These are phyloP conservation scores for Pteria penguin DNA, from an alignment of 2,888 invertebrate species.

Conservation along the genomic window DNA sequence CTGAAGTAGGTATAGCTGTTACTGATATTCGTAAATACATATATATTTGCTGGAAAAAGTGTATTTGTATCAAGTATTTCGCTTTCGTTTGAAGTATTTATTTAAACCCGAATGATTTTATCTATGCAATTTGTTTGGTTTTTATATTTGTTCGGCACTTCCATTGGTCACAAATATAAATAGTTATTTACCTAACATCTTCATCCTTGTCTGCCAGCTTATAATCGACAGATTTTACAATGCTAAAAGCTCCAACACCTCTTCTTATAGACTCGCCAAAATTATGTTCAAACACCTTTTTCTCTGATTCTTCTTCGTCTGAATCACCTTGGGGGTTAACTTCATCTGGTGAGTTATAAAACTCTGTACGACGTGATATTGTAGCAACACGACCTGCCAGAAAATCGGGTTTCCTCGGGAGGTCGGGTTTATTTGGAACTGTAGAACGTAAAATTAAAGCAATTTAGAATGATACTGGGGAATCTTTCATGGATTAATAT, in stretches of 20 bases:
- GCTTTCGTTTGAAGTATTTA: too few species aligned
- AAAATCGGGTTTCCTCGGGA: background rate
- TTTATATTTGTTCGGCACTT: background rate
- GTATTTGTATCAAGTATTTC: too few species aligned
- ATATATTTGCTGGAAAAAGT: too few species aligned
- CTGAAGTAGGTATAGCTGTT: too few species aligned
- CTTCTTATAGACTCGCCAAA: conserved; percentile 12
- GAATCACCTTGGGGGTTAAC: background rate
- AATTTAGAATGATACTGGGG: too few species aligned
- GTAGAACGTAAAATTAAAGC: too few species aligned
- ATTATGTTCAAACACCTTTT: conserved; percentile 21
- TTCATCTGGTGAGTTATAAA: background rate
- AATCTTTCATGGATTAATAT: too few species aligned
- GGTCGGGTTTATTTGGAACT: background rate
- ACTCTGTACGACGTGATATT: background rate
- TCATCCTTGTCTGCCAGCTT: background rate
- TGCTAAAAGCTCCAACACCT: conserved; percentile 2
- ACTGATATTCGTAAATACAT: too few species aligned
- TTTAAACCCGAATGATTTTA: too few species aligned
- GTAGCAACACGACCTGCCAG: background rate
- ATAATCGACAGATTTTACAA: background rate
- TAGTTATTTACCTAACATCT: background rate
- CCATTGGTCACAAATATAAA: background rate
- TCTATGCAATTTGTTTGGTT: too few species aligned
- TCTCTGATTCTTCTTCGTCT: conserved; percentile 5